Evolutionary conservation across 35 echinoderm and acorn worm species (phyloP), one percentile per base, ranked within the genome.

Genomic region (Patiria miniata): DNA sequence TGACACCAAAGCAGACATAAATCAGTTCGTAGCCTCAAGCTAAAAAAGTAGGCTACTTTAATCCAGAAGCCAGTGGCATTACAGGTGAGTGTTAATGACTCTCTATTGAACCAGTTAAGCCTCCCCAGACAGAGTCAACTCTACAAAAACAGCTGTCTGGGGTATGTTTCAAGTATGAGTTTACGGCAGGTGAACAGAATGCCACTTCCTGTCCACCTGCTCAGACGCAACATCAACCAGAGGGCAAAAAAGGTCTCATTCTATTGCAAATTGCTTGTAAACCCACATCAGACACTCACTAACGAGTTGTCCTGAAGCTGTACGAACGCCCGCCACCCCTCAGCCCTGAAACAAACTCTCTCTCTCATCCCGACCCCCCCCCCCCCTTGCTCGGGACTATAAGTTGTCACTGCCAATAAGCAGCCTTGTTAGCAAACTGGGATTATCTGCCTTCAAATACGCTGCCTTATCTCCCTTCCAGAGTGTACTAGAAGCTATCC

Each of bases 401-500:
- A 12, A 16, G 21, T 73, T 73, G 65, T 73, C 65, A 73, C 65
- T 73, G 65, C 34, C 65, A 73, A 73, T 73, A 73, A 73, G 26
- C 9, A 73, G 65, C 65, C 65, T 73, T 73, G 65, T 73, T 73
- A 73, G 65, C 65, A 73, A 73, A 32, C 65, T 30, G 65, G 65
- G 65, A 73, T 73, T 73, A 73, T 73, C 65, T 73, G 65, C 65
- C 65, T 73, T 73, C 65, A 73, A 32, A 73, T 73, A 73, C 29
- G 65, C 65, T 32, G 30, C 29, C 65, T 73, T 73, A 73, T 73
- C 65, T 73, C 65, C 26, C 65, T 73, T 73, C 65, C 65, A 73
- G 65, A 73, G 65, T 73, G 65, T 73, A 73, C 65, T 73, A 73
- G 65, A 1, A 34, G 65, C 65, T 73, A 73, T 73, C 65, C 65